phyloP scores from a whole-genome alignment of 2,888 invertebrate species.

The Pocota personata region DNA sequence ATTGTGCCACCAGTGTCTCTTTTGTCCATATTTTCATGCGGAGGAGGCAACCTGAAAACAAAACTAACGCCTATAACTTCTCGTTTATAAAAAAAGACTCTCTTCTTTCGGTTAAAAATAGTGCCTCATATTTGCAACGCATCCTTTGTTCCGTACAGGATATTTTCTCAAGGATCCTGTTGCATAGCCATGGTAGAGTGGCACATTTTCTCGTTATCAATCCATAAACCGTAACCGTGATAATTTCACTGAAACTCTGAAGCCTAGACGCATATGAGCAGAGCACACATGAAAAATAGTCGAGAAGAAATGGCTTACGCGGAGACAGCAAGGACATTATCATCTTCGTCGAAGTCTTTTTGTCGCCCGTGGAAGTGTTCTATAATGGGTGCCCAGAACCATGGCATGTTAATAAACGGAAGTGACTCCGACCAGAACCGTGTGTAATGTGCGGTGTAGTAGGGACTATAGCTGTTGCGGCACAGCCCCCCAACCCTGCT shows the following conservation, averaged over 20 bases:
- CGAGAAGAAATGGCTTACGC: not conserved
- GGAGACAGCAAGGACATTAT: not conserved
- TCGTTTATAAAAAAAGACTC: not conserved
- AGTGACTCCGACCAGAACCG: conserved; percentile 29
- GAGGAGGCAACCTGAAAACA: too few relatives aligned
- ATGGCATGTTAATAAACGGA: conserved; percentile 44
- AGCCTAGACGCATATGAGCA: not conserved
- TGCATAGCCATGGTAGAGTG: not conserved
- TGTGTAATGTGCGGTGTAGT: not conserved
- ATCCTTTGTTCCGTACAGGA: not conserved
- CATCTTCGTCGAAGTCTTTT: conserved; percentile 1
- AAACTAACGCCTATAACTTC: not conserved
- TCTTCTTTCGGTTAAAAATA: conserved; percentile 18
- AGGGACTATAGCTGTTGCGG: not conserved
- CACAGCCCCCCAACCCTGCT: not conserved
- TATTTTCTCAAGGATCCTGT: not conserved
- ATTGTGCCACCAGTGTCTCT: too few relatives aligned
- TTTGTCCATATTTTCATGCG: too few relatives aligned
- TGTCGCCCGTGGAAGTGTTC: not conserved
- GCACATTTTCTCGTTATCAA: conserved; percentile 17
- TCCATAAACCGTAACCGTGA: not conserved
- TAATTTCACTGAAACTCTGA: not conserved
- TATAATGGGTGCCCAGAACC: conserved; percentile 27
- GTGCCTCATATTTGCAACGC: not conserved
- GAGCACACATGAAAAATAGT: not conserved